Percentiles rank a stretch among this genome's conserved stretches.
Evolutionary conservation across 2,797 vertebrate genomes (phyloP).

Genomic region (Alcedo quadribrachys): DNA sequence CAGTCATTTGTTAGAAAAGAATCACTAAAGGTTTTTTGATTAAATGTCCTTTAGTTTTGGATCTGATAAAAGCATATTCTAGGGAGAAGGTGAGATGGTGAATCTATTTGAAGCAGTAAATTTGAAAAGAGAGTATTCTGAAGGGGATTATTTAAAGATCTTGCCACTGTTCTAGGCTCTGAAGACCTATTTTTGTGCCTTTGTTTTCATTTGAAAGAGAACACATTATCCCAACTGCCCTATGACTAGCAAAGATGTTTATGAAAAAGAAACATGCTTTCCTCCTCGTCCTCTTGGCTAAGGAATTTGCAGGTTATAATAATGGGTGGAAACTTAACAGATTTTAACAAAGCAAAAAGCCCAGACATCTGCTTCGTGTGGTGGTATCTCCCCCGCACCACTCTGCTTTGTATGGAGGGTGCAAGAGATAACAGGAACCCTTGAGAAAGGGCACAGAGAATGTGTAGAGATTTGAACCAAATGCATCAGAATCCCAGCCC

Average conservation of each 20-base stretch:
- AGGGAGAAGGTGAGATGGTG: not conserved
- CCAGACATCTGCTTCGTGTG: not conserved
- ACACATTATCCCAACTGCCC: conserved; percentile 50
- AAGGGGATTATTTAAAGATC: conserved; percentile 54
- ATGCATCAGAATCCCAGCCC: not conserved
- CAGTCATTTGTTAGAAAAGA: not conserved
- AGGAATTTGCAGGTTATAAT: conserved; percentile 41
- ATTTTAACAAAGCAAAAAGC: conserved; percentile 4
- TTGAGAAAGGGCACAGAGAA: not conserved
- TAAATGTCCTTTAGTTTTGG: not conserved
- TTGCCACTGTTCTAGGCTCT: conserved; percentile 14
- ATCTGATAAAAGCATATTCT: conserved; percentile 5
- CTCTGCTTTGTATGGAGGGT: not conserved
- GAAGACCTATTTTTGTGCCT: conserved; percentile 58
- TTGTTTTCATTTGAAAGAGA: conserved; percentile 61
- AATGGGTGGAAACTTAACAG: not conserved
- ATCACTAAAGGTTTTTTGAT: not conserved
- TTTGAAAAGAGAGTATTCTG: conserved; percentile 12
- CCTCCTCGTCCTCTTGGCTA: not conserved
- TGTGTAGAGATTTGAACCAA: not conserved
- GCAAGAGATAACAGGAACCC: not conserved
- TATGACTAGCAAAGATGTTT: conserved; percentile 31
- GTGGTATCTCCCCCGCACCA: not conserved
- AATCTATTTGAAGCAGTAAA: conserved; percentile 22
- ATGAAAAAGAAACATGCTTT: conserved; percentile 14